Evolutionary conservation across 2,113 vertebrate genomes (phyloP).

Genomic region (Atlantisia rogersi): DNA sequence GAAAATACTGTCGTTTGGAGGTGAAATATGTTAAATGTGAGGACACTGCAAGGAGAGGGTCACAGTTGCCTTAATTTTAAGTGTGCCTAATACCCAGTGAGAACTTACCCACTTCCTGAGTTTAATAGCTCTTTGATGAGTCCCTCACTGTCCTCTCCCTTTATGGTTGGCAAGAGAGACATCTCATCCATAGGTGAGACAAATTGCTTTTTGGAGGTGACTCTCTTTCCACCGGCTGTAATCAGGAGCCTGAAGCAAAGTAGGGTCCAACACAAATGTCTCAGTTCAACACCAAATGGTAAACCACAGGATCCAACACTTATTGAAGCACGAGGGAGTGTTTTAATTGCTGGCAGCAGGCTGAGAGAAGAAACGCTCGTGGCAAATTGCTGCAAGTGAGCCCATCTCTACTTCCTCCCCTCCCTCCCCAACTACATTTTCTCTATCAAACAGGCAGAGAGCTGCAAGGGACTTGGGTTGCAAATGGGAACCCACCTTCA

Average conservation of each 20-base stretch:
- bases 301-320: not conserved
- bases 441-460: accelerated
- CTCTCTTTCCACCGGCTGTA: not conserved
- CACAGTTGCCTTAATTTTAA: not conserved
- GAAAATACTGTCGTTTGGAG: not conserved
- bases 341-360: not conserved
- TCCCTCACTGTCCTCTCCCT: not conserved
- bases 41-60: not conserved
- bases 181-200: not conserved
- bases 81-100: not conserved
- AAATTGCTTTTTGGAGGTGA: not conserved
- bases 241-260: not conserved
- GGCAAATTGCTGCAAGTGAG: not conserved
- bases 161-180: not conserved
- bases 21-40: not conserved
- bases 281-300: not conserved
- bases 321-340: not conserved
- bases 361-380: accelerated
- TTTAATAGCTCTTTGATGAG: not conserved
- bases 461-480: not conserved
- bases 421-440: not conserved
- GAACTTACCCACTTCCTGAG: not conserved
- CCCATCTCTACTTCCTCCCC: accelerated
- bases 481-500: not conserved
- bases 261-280: not conserved